Evolutionary conservation across 2,797 vertebrate species (phyloP).

Genomic region (Takifugu ocellatus): DNA sequence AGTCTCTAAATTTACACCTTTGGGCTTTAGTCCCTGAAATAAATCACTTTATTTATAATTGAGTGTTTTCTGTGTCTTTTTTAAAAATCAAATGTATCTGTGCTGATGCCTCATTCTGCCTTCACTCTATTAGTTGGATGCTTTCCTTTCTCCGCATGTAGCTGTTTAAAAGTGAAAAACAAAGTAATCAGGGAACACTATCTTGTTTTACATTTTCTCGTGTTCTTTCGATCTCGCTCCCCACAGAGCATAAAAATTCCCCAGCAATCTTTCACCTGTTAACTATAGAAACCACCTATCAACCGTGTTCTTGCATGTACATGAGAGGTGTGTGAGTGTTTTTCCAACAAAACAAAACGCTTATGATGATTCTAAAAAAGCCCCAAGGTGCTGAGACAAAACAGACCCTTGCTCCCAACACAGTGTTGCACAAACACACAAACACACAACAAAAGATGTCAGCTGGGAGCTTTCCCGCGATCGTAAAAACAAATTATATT

Average conservation of each 20-base stretch:
- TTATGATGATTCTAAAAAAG: no score
- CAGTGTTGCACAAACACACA: no score
- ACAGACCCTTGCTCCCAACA: no score
- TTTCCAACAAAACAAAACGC: no score
- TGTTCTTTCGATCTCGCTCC: constrained; percentile 22
- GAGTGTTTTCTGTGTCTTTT: constrained; percentile 3
- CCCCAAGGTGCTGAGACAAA: no score
- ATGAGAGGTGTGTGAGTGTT: not conserved
- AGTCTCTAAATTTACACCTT: constrained; percentile 38
- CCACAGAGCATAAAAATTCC: constrained; percentile 30
- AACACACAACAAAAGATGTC: no score
- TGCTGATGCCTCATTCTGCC: constrained; percentile 1
- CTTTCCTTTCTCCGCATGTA: constrained; percentile 3
- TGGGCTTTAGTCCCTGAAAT: constrained; percentile 45
- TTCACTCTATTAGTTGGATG: not conserved
- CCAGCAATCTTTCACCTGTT: constrained; percentile 37
- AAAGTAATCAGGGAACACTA: constrained; percentile 23
- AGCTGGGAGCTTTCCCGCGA: no score
- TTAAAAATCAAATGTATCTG: not conserved
- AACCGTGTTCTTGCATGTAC: constrained; percentile 1
- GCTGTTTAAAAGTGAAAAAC: constrained; percentile 17
- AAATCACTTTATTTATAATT: constrained; percentile 39
- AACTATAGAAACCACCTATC: constrained; percentile 37
- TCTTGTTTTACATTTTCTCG: constrained; percentile 2
- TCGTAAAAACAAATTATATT: no score